A percentile compares a stretch with the other conserved stretches of the same genome.
Conservation (phyloP, 2,113 vertebrate genomes). For the Alexandromys fortis region DNA sequence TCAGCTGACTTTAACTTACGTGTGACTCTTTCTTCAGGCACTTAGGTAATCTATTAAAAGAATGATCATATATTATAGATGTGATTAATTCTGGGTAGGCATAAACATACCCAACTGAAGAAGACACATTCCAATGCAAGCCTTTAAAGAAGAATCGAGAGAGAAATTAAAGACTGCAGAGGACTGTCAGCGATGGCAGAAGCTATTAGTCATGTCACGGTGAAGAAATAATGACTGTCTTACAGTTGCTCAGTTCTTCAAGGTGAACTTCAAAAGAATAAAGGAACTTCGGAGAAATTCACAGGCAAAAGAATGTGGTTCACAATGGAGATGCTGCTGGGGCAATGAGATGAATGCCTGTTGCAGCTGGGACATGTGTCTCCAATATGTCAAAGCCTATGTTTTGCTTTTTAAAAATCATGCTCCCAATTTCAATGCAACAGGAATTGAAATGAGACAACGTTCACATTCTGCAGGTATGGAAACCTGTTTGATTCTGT, state of each 20-base stretch:
- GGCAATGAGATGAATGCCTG: slow-evolving; percentile 11
- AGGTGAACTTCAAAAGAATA: slow-evolving; percentile 73
- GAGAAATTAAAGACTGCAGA: slow-evolving; percentile 69
- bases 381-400: slow-evolving; percentile 52
- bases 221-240: slow-evolving; percentile 71
- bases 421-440: slow-evolving; percentile 37
- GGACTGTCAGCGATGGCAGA: slow-evolving; percentile 54
- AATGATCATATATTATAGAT: slow-evolving; percentile 47
- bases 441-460: slow-evolving; percentile 11
- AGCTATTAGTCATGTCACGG: slow-evolving; percentile 64
- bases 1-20: slow-evolving; percentile 31
- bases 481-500: background rate
- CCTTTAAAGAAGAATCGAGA: slow-evolving; percentile 56
- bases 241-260: slow-evolving; percentile 71
- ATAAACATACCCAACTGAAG: slow-evolving; percentile 66
- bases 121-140: slow-evolving; percentile 60
- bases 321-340: slow-evolving; percentile 7
- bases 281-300: slow-evolving; percentile 66
- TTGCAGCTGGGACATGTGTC: background rate
- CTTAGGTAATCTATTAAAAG: slow-evolving; percentile 20
- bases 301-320: slow-evolving; percentile 59
- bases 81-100: slow-evolving; percentile 26
- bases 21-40: slow-evolving; percentile 43
- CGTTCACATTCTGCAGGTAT: background rate
- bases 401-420: slow-evolving; percentile 61